Base-by-base conservation (phyloP, 2,113 vertebrate species). In the Menidia beryllina region DNA sequence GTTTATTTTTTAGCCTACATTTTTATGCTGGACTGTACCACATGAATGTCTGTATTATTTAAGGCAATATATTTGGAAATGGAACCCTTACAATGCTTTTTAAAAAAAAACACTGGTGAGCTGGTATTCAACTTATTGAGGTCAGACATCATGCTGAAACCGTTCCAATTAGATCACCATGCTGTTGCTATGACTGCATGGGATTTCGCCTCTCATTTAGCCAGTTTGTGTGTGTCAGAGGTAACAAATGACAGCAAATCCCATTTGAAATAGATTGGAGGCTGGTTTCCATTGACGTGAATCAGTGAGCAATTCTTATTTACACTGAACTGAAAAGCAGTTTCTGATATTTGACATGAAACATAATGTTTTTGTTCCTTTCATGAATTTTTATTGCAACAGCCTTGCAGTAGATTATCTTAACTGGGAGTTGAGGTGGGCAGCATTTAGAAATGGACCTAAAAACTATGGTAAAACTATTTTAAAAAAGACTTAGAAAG, bases 51-150 rank as follows among this genome's bases (percentile, higher is more conserved):
- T n/a, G n/a, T n/a, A n/a, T n/a, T n/a, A n/a, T n/a, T n/a, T n/a
- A n/a, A n/a, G 55, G 55, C 27, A 19, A 75, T 55, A 48, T 54
- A 63, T 68, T 57, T 53, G 41, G 27, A 19, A 39, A 26, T 24
- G 23, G 64, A 20, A 34, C 11, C 11, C 3, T 30, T 58, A 39
- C 24, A 24, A 47, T 36, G 41, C 19, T 25, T 53, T 39, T 72
- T 53, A 41, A 62, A 45, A 25, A 45, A 19, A 39, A 73, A 56
- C 59, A 69, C 54, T 7, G 4, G 5, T 7, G 4, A 13, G 15
- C 6, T 15, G 4, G 5, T 64, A 2, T 3, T 1, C 54, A 59
- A 49, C 7, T 17, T 39, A 69, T 59, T 54, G 41, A 75, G 45
- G 49, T 23, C 62, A 50, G 41, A 65, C 7, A 4, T 67, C 30